These are phyloP conservation scores for Crotalus tigris DNA, from an alignment of 2,113 vertebrate genomes.

Conservation along the genomic window DNA sequence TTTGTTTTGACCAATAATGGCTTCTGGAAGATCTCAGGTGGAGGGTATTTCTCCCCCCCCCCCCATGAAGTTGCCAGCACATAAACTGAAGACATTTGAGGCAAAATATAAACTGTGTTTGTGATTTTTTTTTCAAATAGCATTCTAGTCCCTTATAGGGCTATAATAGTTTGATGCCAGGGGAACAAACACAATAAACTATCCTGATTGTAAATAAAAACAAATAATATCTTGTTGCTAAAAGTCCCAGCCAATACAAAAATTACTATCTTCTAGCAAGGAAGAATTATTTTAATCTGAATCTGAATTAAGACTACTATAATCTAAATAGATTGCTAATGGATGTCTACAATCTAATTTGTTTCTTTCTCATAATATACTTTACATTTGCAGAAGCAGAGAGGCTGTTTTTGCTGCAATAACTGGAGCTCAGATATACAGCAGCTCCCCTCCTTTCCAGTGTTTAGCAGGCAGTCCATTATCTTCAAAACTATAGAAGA, in stretches of 20 bases:
- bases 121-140: not conserved
- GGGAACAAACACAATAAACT: not conserved
- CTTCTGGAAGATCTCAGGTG: not conserved
- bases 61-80: not conserved
- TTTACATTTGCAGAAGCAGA: not conserved
- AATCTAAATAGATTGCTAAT: not conserved
- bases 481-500: not conserved
- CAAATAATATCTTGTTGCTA: no score
- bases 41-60: not conserved
- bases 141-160: not conserved
- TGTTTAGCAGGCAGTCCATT: not conserved
- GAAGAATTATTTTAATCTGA: not conserved
- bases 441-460: not conserved
- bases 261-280: not conserved
- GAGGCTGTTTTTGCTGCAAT: not conserved
- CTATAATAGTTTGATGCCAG: not conserved
- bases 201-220: not conserved
- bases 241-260: not conserved
- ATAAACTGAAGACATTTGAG: not conserved
- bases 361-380: not conserved
- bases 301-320: not conserved
- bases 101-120: not conserved
- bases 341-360: not conserved
- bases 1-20: not conserved
- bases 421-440: no score